Percentiles rank a stretch among this genome's conserved stretches.
These are phyloP conservation scores for Platyscapa corneri DNA, from an alignment of 1,140 invertebrate genomes.

Conservation along the genomic window DNA sequence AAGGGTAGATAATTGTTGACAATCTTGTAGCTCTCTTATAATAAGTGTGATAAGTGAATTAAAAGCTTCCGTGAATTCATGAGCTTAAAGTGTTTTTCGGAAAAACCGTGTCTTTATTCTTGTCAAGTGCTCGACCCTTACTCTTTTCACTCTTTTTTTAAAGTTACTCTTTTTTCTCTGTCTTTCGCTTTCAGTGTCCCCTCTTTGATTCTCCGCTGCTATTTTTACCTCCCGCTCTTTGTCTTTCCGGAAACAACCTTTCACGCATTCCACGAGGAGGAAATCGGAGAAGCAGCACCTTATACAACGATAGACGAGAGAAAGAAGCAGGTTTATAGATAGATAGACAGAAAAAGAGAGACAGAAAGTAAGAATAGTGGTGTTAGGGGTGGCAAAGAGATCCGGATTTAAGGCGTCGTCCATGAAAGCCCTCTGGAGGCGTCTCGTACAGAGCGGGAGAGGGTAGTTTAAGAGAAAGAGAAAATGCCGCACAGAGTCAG, in stretches of 20 bases:
- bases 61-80: constrained; percentile 48
- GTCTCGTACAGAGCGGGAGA: constrained; percentile 46
- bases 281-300: constrained; percentile 57
- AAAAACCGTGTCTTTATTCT: constrained; percentile 49
- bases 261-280: constrained; percentile 57
- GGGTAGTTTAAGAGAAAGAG: constrained; percentile 73
- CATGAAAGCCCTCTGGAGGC: constrained; percentile 73
- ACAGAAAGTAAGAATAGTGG: constrained; percentile 52
- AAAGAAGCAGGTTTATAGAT: constrained; percentile 2
- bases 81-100: constrained; percentile 47
- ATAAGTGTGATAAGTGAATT: constrained; percentile 47
- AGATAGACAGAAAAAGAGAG: neutral
- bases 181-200: neutral
- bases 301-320: constrained; percentile 28
- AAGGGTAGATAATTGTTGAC: constrained; percentile 24
- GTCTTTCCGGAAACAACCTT: constrained; percentile 49
- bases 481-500: constrained; percentile 62
- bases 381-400: constrained; percentile 61
- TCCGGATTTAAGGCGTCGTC: constrained; percentile 73
- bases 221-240: constrained; percentile 41
- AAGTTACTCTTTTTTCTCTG: neutral
- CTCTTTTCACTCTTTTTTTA: neutral
- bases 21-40: neutral
- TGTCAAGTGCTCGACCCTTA: constrained; percentile 22
- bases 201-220: neutral